Conservation (phyloP, 2,888 invertebrate species). For the Cactoblastis cactorum region DNA sequence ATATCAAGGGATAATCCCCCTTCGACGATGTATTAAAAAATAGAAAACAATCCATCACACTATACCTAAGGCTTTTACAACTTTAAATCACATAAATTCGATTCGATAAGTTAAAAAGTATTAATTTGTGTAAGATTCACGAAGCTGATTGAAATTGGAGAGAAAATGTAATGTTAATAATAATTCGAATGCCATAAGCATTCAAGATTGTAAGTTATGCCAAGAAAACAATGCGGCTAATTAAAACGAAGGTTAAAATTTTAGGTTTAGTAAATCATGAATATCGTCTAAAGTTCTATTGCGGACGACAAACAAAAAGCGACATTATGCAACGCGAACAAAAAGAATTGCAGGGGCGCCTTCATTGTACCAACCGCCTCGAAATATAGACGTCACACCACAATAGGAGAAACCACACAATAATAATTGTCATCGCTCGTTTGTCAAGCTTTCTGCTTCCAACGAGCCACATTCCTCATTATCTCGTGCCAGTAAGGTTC, state of each 20-base stretch:
- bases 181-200: no score
- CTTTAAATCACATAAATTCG: no score
- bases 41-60: no score
- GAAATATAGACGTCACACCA: constrained; percentile 58
- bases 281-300: background rate
- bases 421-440: constrained; percentile 71
- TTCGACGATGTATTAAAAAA: background rate
- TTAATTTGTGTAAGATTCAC: no score
- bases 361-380: constrained; percentile 31
- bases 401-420: constrained; percentile 59
- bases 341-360: constrained; percentile 16
- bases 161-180: no score
- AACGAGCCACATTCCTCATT: constrained; percentile 33
- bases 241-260: background rate
- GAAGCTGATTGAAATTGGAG: no score
- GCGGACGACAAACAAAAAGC: background rate
- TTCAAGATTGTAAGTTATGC: no score
- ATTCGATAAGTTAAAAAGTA: no score
- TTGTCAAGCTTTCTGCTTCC: constrained; percentile 53
- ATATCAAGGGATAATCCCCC: constrained; percentile 1
- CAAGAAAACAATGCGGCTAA: background rate
- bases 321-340: constrained; percentile 10
- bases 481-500: constrained; percentile 39
- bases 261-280: background rate
- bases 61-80: no score